These are phyloP conservation scores for Eonycteris spelaea DNA, from an alignment of 2,113 vertebrate genomes.

Conservation along the genomic window DNA sequence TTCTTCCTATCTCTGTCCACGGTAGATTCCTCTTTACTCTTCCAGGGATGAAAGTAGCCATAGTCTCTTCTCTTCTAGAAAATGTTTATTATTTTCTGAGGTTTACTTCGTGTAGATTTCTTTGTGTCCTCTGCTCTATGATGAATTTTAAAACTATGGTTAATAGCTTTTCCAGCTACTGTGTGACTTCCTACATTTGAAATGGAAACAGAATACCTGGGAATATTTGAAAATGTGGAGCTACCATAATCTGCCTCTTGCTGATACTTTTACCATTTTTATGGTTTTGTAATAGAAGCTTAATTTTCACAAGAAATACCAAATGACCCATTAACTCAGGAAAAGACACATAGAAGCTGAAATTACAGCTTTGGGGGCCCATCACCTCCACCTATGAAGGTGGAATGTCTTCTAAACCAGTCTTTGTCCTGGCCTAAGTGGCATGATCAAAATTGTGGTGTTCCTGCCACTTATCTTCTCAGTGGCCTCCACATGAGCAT, in stretches of 20 bases:
- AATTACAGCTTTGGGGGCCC: not conserved
- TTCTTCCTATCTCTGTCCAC: not conserved
- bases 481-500: not conserved
- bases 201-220: not conserved
- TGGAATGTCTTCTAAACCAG: not conserved
- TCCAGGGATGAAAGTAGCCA: not conserved
- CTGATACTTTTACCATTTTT: not conserved
- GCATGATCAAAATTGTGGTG: rapidly evolving
- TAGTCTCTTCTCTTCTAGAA: not conserved
- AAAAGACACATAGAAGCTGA: not conserved
- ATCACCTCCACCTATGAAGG: not conserved
- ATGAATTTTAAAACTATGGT: not conserved
- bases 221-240: not conserved
- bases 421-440: not conserved
- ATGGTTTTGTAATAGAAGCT: not conserved
- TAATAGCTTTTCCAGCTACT: not conserved
- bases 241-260: not conserved
- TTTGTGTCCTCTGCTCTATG: not conserved
- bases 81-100: not conserved
- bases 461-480: not conserved
- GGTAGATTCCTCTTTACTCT: not conserved
- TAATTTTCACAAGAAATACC: not conserved
- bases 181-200: not conserved
- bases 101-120: not conserved
- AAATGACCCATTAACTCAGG: not conserved